Base-by-base conservation (phyloP, 2,888 invertebrate species). In the Blomia tropicalis region DNA sequence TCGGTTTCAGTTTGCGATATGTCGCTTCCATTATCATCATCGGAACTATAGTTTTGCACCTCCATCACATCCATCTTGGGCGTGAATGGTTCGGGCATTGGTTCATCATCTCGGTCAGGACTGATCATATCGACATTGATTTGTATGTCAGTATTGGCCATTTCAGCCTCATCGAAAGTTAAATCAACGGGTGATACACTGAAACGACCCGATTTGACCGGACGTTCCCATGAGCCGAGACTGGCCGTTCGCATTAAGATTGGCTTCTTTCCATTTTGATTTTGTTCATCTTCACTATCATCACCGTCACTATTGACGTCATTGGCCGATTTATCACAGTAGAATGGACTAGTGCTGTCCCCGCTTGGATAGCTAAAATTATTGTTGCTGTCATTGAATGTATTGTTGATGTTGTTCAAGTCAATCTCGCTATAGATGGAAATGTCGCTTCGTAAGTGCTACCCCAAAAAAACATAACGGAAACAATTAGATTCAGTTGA, bases 101-200 rank as follows among this genome's bases (percentile, higher is more conserved):
- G 7, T 5, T 62, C 25, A 3, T 29, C 27, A 4, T 58, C 56
- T 19, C 5, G n/a, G 17, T 19, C n/a, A 23, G 41, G 27, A 7
- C 22, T 47, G 23, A 14, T 2, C 2, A 14, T 27, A 44, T 53
- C 56, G 7, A 58, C 43, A 22, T 58, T 58, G 47, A 58, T 58
- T 58, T 58, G 59, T 17, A 36, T 43, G 25, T 17, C 47, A 56
- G 25, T 23, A 29, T 19, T 31, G 3, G 2, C 19, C 23, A 36
- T 4, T n/a, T 14, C 43, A 17, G 22, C 1, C 17, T 56, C 19
- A 29, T 53, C 22, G 22, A n/a, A n/a, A n/a, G 17, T 54, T 27
- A 19, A 4, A 31, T 58, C 62, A 17, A 62, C 62, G 7, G 63
- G 63, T 14, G 63, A 64, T 11, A 64, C 62, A 60, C 62, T 63